These are phyloP conservation scores for Cremastinae sp. DNA, from an alignment of 2,888 invertebrate species.

Conservation along the genomic window DNA sequence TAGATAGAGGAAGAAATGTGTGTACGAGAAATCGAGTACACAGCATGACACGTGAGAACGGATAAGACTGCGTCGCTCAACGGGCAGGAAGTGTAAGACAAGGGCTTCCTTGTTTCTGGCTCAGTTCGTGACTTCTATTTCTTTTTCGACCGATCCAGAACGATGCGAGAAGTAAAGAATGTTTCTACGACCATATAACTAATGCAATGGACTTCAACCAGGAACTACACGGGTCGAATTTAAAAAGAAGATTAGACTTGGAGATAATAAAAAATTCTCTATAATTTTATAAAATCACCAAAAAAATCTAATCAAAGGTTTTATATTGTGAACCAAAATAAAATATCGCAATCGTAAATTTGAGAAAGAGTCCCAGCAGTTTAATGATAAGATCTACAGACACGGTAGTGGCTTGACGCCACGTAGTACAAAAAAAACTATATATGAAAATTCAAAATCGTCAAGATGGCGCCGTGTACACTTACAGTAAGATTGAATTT, in stretches of 20 bases:
- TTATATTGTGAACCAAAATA: too few relatives aligned
- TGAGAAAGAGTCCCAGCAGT: too few relatives aligned
- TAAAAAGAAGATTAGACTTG: constrained; percentile 7
- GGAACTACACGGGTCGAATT: constrained; percentile 14
- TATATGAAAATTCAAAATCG: too few relatives aligned
- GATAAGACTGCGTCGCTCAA: constrained; percentile 32
- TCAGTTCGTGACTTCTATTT: constrained; percentile 67
- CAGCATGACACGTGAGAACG: constrained; percentile 52
- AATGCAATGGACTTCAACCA: constrained; percentile 14
- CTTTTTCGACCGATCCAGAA: constrained; percentile 18
- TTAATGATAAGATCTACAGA: too few relatives aligned
- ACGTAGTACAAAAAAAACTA: too few relatives aligned
- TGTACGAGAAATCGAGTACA: constrained; percentile 30
- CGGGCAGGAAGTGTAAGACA: constrained; percentile 62
- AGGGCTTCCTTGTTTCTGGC: constrained; percentile 72
- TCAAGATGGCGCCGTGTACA: too few relatives aligned
- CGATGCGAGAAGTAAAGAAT: constrained; percentile 21
- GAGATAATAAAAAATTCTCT: not conserved
- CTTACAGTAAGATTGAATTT: too few relatives aligned
- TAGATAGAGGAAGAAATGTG: constrained; percentile 12
- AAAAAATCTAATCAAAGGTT: too few relatives aligned
- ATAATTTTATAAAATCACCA: too few relatives aligned
- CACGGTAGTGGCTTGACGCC: too few relatives aligned
- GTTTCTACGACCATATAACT: constrained; percentile 28
- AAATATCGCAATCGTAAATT: too few relatives aligned